Base-by-base conservation (phyloP, 2,797 vertebrate genomes). In the Erpetoichthys calabaricus region DNA sequence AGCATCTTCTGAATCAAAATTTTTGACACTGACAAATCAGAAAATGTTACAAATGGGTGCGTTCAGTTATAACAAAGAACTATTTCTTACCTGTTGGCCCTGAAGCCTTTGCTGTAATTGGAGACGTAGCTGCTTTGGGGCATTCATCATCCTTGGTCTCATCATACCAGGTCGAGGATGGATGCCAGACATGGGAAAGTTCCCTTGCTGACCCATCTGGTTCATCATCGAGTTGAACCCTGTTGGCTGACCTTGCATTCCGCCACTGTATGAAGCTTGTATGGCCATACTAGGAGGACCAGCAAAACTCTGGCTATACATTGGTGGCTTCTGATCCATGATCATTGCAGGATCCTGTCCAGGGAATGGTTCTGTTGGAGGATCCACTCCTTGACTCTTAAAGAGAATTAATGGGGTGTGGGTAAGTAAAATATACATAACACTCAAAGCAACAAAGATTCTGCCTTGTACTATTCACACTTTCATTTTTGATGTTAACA, bases 71-170 rank as follows among this genome's bases (percentile, higher is more conserved):
- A 25, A 25, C 25, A 25, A 25, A 25, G 25, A 25, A 25, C 25
- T 25, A 25, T 25, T 25, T 25, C n/a, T 62, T 76, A 97, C 95
- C 92, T 98, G 95, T 63, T 93, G 95, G 59, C 93, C 92, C 70
- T 99, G 96, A 8, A 99, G 83, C 67, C 94, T 86, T 78, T 98
- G 94, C 76, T 98, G 94, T 45, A 99, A 89, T 70, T 99, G 96
- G 76, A 94, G 84, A 59, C 93, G 73, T n/a, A 98, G 85, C 9
- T 96, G 96, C 70, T 95, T 97, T 50, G 86, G 86, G 55, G 89
- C 84, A 6, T 65, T 91, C 59, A 87, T 76, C 84, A 88, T 91
- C 52, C 91, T 86, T 50, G 92, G 90, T 45, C 91, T 88, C 78
- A 91, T 82, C 67, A 90, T 70, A 49, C 61, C 87, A 51, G 86